Base-by-base conservation (phyloP, 2,888 invertebrate species). In the Amitus sp. region DNA sequence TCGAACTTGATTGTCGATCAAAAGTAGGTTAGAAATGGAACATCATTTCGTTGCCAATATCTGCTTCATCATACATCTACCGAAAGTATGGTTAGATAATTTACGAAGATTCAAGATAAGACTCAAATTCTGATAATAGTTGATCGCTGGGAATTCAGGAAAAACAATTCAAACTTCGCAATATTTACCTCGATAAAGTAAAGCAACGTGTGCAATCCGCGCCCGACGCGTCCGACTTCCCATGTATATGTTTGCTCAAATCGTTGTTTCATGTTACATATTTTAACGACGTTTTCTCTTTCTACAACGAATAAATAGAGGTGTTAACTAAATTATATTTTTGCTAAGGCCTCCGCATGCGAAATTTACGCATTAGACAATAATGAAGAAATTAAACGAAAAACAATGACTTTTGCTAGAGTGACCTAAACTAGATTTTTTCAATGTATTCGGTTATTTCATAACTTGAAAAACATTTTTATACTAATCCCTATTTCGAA, bases 231-330 rank as follows among this genome's bases (percentile, higher is more conserved):
- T 56, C 50, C 34, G 48, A 47, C 43, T 42, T 55, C 45, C 23
- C 17, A 39, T 48, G 30, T 75, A 77, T 72, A 73, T 75, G 74
- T 73, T 78, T 77, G 77, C 78, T 78, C 77, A 77, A 79, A 77
- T 77, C 78, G 78, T 79, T 80, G 73, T 78, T 78, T 79, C 77
- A 62, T 76, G 77, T 76, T 76, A 75, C 73, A 80, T 75, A 79
- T 78, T 79, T 79, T 78, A 77, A 79, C 69, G 55, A 76, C 73
- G 76, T 74, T 78, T 78, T 67, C 72, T 76, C 71, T 73, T 73
- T 73, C 62, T 55, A 73, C 68, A 69, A 73, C 67, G 71, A 70
- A 70, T 70, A 69, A 73, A 59, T 64, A 72, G 69, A 72, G 70
- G 70, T 71, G 69, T 71, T 64, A 66, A 74, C 75, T 74, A 75